Percentiles rank a stretch among this genome's conserved stretches.
Conservation (phyloP, 2,888 invertebrate genomes). For the Tuta absoluta region DNA sequence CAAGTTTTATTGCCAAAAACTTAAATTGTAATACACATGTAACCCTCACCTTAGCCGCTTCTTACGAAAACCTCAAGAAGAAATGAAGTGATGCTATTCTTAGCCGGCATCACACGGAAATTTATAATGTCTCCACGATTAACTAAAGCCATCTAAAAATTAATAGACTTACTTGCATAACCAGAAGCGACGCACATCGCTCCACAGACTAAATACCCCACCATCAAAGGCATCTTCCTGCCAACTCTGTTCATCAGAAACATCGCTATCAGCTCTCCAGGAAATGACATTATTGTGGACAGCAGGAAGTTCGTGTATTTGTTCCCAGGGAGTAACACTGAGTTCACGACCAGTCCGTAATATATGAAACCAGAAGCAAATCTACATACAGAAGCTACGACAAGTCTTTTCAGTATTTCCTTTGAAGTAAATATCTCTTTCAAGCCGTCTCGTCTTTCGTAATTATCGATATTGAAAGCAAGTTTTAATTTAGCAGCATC, state of each 20-base stretch:
- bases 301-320: conserved; percentile 67
- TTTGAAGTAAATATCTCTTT: conserved; percentile 53
- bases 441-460: conserved; percentile 53
- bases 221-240: conserved; percentile 56
- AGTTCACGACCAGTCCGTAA: conserved; percentile 65
- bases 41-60: no score
- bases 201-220: conserved; percentile 57
- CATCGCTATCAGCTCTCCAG: conserved; percentile 62
- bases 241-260: conserved; percentile 66
- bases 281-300: conserved; percentile 65
- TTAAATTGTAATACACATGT: no score
- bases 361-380: conserved; percentile 66
- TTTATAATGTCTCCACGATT: no score
- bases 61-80: no score
- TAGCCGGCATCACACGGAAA: no score
- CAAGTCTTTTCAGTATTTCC: conserved; percentile 55
- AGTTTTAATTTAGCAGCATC: conserved; percentile 51
- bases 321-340: conserved; percentile 65
- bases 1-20: no score
- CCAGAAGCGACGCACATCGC: conserved; percentile 52
- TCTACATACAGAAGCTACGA: conserved; percentile 50
- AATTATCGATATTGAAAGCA: conserved; percentile 54
- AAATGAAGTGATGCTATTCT: no score
- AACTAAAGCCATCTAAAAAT: no score
- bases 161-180: conserved; percentile 53